Evolutionary conservation across 1,140 invertebrate species (phyloP).

Genomic region (Meloidogyne exigua): DNA sequence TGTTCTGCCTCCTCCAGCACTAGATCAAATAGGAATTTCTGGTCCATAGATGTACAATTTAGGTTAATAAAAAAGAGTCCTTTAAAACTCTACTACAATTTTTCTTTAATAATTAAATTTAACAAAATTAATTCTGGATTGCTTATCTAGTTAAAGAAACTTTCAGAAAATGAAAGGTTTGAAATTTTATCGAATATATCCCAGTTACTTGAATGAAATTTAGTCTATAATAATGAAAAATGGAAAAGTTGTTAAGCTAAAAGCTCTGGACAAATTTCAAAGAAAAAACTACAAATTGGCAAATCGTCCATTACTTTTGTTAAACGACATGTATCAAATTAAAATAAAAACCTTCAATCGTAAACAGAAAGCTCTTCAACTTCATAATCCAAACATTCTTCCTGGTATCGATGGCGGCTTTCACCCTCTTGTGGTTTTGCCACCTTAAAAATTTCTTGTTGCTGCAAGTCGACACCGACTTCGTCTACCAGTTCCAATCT

Average conservation of each 20-base stretch:
- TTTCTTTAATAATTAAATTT: not conserved
- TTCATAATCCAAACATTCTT: not conserved
- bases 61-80: not conserved
- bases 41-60: not conserved
- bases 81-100: not conserved
- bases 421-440: not conserved
- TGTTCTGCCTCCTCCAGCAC: not conserved
- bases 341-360: not conserved
- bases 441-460: not conserved
- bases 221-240: not conserved
- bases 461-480: not conserved
- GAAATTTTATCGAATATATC: not conserved
- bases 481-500: not conserved
- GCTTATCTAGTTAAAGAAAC: too few species aligned
- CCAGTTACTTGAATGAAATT: not conserved
- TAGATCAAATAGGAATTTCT: not conserved
- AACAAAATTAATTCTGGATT: too few species aligned
- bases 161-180: too few species aligned
- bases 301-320: too few species aligned
- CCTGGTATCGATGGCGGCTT: not conserved
- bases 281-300: too few species aligned
- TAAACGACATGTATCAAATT: too few species aligned
- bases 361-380: conserved; percentile 1
- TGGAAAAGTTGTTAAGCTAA: too few species aligned
- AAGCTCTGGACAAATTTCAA: too few species aligned